Evolutionary conservation across 2,797 vertebrate species (phyloP).

Genomic region (Ptychobarbus kaznakovi): DNA sequence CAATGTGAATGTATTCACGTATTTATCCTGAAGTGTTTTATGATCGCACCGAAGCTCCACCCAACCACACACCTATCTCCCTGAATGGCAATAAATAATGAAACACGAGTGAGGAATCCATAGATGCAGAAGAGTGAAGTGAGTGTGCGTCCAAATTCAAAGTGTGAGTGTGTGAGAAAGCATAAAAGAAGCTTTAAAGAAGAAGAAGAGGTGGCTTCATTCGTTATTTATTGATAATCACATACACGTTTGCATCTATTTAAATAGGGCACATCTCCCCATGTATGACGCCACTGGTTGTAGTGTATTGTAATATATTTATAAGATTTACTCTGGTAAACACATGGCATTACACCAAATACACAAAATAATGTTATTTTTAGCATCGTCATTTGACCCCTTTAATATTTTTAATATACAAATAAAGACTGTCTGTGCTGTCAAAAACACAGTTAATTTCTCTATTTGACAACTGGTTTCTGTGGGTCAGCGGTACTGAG

Average conservation of each 20-base stretch:
- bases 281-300: not conserved
- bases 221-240: not conserved
- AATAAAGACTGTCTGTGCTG: not conserved
- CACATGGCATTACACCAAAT: too few species aligned
- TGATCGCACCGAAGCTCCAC: constrained; percentile 77
- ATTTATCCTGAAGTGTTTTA: constrained; percentile 88
- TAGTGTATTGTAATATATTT: not conserved
- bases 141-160: constrained; percentile 52
- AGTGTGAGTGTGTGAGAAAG: constrained; percentile 49
- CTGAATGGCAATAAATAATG: constrained; percentile 84
- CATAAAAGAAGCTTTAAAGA: not conserved
- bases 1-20: constrained; percentile 78
- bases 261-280: too few species aligned
- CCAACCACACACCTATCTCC: constrained; percentile 63
- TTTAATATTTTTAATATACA: not conserved
- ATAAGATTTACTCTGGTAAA: not conserved
- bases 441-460: not conserved
- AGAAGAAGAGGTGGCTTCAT: not conserved
- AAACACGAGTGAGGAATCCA: constrained; percentile 69
- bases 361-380: too few species aligned
- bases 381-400: too few species aligned
- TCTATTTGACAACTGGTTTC: not conserved
- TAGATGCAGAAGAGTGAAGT: constrained; percentile 63
- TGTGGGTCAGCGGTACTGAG: not conserved
- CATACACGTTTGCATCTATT: not conserved